These are phyloP conservation scores for Pentamera pediparva DNA, from an alignment of 53 echinoderm and acorn worm genomes.

Conservation along the genomic window DNA sequence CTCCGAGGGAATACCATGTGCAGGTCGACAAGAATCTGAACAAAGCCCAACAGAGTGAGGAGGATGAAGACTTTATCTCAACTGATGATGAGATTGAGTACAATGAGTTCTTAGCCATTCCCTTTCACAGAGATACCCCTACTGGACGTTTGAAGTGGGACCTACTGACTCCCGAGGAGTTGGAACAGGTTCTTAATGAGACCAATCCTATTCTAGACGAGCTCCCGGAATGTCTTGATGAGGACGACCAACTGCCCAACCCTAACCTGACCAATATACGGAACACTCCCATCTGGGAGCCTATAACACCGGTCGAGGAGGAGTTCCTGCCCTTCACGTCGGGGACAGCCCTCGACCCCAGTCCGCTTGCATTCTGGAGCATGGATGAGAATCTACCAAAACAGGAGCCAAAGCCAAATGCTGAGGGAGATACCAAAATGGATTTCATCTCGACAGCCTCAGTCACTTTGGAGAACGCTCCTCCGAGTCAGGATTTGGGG, in stretches of 20 bases:
- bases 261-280: slow-evolving; percentile 22
- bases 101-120: slow-evolving; percentile 93
- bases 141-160: slow-evolving; percentile 89
- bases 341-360: slow-evolving; percentile 7
- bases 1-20: slow-evolving; percentile 62
- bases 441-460: slow-evolving; percentile 6
- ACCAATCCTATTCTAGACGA: slow-evolving; percentile 71
- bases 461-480: neutral
- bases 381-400: slow-evolving; percentile 21
- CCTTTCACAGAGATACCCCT: slow-evolving; percentile 79
- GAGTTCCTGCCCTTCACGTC: slow-evolving; percentile 52
- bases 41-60: slow-evolving; percentile 25
- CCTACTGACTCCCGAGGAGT: slow-evolving; percentile 85
- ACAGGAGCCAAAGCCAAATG: slow-evolving; percentile 38
- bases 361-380: slow-evolving; percentile 33
- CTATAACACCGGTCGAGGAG: slow-evolving; percentile 89
- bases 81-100: slow-evolving; percentile 72
- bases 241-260: slow-evolving; percentile 43
- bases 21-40: slow-evolving; percentile 41
- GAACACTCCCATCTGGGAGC: slow-evolving; percentile 85
- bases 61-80: neutral
- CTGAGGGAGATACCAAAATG: slow-evolving; percentile 35
- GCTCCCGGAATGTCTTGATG: slow-evolving; percentile 37
- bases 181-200: slow-evolving; percentile 85
- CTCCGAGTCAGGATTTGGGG: neutral